Percentiles rank a stretch among this genome's conserved stretches.
Conservation (phyloP, 2,113 vertebrate species). For the Nerophis ophidion region DNA sequence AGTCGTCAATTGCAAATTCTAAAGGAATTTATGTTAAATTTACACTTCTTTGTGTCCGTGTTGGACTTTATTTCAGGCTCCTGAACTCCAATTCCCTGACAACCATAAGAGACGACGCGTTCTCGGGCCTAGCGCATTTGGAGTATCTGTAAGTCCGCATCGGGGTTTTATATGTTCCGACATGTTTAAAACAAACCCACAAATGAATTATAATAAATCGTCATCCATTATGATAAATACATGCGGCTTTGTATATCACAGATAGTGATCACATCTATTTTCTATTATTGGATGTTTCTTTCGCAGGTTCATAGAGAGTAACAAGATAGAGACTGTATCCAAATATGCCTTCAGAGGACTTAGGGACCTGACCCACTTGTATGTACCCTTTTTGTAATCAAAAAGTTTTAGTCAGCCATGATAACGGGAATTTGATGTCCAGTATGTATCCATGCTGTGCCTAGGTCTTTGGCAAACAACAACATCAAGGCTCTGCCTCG, state of each 20-base stretch:
- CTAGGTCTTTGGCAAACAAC: conserved; percentile 95
- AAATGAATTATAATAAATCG: background rate
- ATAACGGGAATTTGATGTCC: too few species aligned
- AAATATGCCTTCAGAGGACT: conserved; percentile 93
- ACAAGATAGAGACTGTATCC: conserved; percentile 89
- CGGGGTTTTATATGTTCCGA: background rate
- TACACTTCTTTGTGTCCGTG: background rate
- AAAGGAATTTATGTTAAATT: too few species aligned
- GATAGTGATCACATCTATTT: background rate
- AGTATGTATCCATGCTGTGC: conserved; percentile 35
- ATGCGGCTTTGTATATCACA: background rate
- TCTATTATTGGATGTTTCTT: conserved; percentile 21
- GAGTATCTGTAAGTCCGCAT: conserved; percentile 88
- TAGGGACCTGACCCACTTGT: conserved; percentile 93
- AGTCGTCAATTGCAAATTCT: too few species aligned
- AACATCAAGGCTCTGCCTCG: conserved; percentile 88
- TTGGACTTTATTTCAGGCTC: conserved; percentile 72
- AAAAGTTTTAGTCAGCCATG: background rate
- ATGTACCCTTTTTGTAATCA: conserved; percentile 56
- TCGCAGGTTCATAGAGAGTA: conserved; percentile 92
- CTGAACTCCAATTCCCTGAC: conserved; percentile 95
- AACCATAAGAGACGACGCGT: conserved; percentile 90
- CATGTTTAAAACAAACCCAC: background rate
- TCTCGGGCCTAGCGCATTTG: conserved; percentile 91
- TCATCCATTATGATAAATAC: background rate